Evolutionary conservation across 1,140 invertebrate genomes (phyloP).

Genomic region (Lucilia cuprina): DNA sequence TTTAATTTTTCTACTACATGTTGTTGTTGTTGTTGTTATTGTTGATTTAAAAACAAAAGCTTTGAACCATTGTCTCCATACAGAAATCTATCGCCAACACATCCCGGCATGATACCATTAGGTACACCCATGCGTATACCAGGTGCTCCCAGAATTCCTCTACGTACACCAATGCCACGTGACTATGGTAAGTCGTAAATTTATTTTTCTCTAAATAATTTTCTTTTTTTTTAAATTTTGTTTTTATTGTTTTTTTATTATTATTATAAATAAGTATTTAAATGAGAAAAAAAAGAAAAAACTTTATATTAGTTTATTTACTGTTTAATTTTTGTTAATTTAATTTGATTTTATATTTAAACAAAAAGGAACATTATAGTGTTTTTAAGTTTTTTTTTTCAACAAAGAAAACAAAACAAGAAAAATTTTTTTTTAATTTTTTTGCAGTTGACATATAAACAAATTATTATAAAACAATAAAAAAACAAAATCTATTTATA

Average conservation of each 20-base stretch:
- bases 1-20: not conserved
- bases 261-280: not conserved
- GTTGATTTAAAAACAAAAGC: slow-evolving; percentile 44
- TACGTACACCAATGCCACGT: slow-evolving; percentile 80
- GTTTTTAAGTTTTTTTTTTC: slow-evolving; percentile 1
- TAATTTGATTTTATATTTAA: not conserved
- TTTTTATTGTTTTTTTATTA: not conserved
- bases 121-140: slow-evolving; percentile 58
- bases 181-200: slow-evolving; percentile 82
- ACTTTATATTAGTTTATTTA: not conserved
- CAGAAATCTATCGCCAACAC: slow-evolving; percentile 62
- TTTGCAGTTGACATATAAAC: slow-evolving; percentile 8
- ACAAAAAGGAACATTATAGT: not conserved
- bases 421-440: not conserved
- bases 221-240: not conserved
- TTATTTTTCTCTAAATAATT: not conserved
- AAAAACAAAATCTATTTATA: too few relatives aligned
- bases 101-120: slow-evolving; percentile 61
- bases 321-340: not conserved
- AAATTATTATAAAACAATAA: not conserved
- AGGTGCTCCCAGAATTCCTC: slow-evolving; percentile 71
- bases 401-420: not conserved
- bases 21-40: not conserved
- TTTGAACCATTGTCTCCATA: slow-evolving; percentile 62
- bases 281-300: too few relatives aligned